These are phyloP conservation scores for Morphnarchus princeps DNA, from an alignment of 2,113 vertebrate species.

Conservation along the genomic window DNA sequence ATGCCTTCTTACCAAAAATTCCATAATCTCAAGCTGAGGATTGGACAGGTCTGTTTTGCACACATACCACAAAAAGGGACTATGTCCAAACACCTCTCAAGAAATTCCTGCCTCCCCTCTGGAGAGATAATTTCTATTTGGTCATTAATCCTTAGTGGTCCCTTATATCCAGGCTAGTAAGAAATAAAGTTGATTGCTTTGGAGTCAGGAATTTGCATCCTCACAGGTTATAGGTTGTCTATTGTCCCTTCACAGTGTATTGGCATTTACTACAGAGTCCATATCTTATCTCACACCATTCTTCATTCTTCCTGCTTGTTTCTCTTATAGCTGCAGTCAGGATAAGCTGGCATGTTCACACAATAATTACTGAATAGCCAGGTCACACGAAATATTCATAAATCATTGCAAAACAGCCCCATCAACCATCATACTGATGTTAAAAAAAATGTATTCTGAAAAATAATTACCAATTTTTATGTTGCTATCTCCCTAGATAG, in stretches of 20 bases:
- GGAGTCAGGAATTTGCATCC: background rate
- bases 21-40: background rate
- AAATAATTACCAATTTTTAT: background rate
- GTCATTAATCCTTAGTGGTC: background rate
- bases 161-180: background rate
- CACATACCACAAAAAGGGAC: background rate
- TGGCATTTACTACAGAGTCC: background rate
- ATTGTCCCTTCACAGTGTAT: background rate
- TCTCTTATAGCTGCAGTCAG: background rate
- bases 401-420: background rate
- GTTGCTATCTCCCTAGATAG: background rate
- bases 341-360: background rate
- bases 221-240: background rate
- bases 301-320: background rate
- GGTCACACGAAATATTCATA: background rate
- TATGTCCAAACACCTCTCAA: background rate
- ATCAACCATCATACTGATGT: background rate
- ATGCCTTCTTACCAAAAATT: background rate
- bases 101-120: background rate
- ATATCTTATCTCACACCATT: background rate
- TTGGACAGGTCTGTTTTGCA: background rate
- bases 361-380: background rate
- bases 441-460: background rate
- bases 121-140: background rate
- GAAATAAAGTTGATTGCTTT: background rate